phyloP scores from a whole-genome alignment of 2,888 invertebrate species.

The Therioaphis trifolii region DNA sequence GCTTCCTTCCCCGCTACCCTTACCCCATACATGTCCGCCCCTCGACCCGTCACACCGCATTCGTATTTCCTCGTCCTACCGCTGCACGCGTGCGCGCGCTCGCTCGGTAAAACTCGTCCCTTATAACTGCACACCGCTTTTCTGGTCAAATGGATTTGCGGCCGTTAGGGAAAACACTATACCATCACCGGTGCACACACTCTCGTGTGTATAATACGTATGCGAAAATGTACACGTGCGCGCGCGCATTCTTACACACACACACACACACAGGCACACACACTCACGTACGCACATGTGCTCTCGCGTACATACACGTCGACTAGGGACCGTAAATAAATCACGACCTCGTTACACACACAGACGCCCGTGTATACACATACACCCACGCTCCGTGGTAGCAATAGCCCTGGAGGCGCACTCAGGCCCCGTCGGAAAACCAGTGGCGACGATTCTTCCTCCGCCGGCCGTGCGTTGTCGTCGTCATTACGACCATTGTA shows the following conservation, averaged over 20 bases:
- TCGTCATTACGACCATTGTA: no score
- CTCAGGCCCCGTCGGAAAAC: background rate
- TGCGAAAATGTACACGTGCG: background rate
- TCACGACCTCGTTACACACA: slow-evolving; percentile 44
- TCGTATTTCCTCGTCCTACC: background rate
- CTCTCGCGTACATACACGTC: background rate
- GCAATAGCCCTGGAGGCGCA: no score
- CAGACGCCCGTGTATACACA: no score
- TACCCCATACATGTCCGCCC: background rate
- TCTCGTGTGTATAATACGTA: background rate
- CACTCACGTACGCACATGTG: no score
- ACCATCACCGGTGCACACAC: background rate
- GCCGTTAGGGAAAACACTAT: slow-evolving; percentile 53
- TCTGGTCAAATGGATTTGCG: slow-evolving; percentile 53
- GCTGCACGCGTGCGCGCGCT: background rate
- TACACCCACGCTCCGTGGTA: background rate
- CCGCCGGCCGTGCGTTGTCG: no score
- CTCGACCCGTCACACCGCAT: no score
- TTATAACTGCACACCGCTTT: slow-evolving; percentile 52
- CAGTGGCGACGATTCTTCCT: no score
- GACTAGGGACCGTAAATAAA: slow-evolving; percentile 40
- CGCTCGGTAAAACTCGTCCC: slow-evolving; percentile 38
- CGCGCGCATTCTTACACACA: background rate
- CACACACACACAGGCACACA: background rate
- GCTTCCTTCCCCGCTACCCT: background rate